Base-by-base conservation (phyloP, 1,140 invertebrate species). In the Drosophila pachea region DNA sequence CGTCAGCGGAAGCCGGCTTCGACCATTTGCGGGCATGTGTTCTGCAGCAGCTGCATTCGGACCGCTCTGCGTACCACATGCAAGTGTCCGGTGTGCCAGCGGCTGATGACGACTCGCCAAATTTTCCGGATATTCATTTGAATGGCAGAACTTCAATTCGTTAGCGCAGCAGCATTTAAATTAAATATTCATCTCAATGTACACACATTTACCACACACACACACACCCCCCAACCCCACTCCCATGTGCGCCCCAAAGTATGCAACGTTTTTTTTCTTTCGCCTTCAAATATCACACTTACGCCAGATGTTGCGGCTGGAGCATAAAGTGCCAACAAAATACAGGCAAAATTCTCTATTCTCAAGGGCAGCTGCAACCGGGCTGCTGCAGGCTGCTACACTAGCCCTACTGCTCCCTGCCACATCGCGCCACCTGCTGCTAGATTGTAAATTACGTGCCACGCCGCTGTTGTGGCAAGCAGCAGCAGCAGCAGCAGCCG, bases 361-460 rank as follows among this genome's bases (percentile, higher is more conserved):
- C 42, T 47, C 56, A 63, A 48, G 61, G 68, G 31, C 74, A 66
- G 1, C 53, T 5, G 4, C 61, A 36, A n/a, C 7, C 12, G 22
- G 22, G 42, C 73, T 65, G 1, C 53, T 8, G 3, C 53, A 31
- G 54, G 31, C 74, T 62, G 2, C 53, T 4, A 2, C 61, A 35
- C 11, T 4, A n/a, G n/a, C n/a, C 36, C 73, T 65, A 2, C 53
- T 8, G 3, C 53, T 16, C 48, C 5, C 48, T 42, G 45, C 53
- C 29, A 16, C 29, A 31, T 45, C 47, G 68, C 49, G 43, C 69
- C 75, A 78, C 76, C 79, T 86, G 79, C 81, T 79, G 81, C 79
- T 79, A 86, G 76, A 86, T 84, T 84, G 73, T 79, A 84, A 79
- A 74, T 86, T 79, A 66, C 81, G 68, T 79, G 58, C 66, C 65